These are phyloP conservation scores for Pachypsylla venusta DNA, from an alignment of 1,140 invertebrate species.

Conservation along the genomic window DNA sequence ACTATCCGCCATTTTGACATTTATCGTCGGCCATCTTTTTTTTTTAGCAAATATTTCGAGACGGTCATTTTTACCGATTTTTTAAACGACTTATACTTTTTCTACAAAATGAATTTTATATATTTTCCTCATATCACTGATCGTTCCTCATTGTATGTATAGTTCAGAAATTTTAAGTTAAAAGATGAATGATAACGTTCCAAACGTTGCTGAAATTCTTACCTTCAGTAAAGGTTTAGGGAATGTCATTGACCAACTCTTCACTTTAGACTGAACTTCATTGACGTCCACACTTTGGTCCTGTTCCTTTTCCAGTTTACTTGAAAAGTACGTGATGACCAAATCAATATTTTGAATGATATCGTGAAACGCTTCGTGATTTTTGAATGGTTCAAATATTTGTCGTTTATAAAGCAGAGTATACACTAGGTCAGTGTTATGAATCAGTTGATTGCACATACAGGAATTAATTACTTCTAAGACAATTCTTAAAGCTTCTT, in stretches of 20 bases:
- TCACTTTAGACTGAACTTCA: slow-evolving; percentile 72
- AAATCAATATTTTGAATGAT: slow-evolving; percentile 93
- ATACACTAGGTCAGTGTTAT: slow-evolving; percentile 92
- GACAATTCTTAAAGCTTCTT: slow-evolving; percentile 93
- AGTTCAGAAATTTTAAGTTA: too few species aligned
- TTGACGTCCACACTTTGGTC: slow-evolving; percentile 57
- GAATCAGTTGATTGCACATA: slow-evolving; percentile 66
- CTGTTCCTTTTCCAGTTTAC: slow-evolving; percentile 49
- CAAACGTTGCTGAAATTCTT: slow-evolving; percentile 27
- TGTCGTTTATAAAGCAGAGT: slow-evolving; percentile 86
- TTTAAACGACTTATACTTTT: too few species aligned
- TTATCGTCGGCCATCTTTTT: too few species aligned
- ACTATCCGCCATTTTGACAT: too few species aligned
- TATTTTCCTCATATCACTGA: too few species aligned
- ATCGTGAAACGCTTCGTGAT: slow-evolving; percentile 83
- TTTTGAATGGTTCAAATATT: slow-evolving; percentile 73
- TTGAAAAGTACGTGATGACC: slow-evolving; percentile 75
- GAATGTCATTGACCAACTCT: slow-evolving; percentile 74
- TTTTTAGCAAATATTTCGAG: too few species aligned
- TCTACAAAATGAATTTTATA: too few species aligned
- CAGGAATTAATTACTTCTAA: slow-evolving; percentile 93
- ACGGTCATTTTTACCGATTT: too few species aligned
- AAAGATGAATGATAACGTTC: too few species aligned
- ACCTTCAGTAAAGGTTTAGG: slow-evolving; percentile 81
- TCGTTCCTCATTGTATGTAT: too few species aligned